Percentiles rank a stretch among this genome's conserved stretches.
These are phyloP conservation scores for Hycleus phaleratus DNA, from an alignment of 1,140 invertebrate genomes.

Conservation along the genomic window DNA sequence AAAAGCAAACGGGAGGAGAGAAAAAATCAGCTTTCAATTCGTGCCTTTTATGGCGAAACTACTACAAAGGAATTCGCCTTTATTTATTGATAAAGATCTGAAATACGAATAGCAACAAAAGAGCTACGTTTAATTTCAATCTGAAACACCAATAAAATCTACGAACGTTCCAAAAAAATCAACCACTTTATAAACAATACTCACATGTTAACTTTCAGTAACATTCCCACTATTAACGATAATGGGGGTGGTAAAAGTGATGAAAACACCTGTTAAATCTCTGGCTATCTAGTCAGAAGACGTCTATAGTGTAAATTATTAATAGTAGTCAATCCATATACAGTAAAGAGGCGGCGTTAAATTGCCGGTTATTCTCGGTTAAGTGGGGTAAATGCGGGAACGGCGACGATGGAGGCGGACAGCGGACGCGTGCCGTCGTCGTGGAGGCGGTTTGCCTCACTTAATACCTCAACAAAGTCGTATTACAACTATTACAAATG, in stretches of 20 bases:
- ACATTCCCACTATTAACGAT: too few species aligned
- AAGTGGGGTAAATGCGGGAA: not conserved
- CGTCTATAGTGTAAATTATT: too few species aligned
- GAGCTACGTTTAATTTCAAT: constrained; percentile 15
- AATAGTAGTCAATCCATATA: too few species aligned
- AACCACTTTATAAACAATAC: too few species aligned
- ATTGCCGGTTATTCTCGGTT: too few species aligned
- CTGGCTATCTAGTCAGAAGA: not conserved
- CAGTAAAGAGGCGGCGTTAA: too few species aligned
- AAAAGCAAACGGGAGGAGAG: not conserved
- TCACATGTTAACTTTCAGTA: too few species aligned
- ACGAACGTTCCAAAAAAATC: too few species aligned
- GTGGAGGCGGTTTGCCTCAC: constrained; percentile 10
- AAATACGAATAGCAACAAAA: constrained; percentile 20
- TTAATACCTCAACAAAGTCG: too few species aligned
- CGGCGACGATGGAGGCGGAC: constrained; percentile 27
- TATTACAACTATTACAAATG: not conserved
- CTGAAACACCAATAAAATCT: too few species aligned
- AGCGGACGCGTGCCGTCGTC: constrained; percentile 36
- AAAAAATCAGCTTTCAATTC: constrained; percentile 12
- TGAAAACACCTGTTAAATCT: constrained; percentile 17
- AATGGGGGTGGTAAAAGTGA: too few species aligned
- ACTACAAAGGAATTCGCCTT: constrained; percentile 16
- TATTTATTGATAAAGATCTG: constrained; percentile 26
- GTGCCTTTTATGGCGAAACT: constrained; percentile 21